Percentiles rank a stretch among this genome's conserved stretches.
Evolutionary conservation across 2,113 vertebrate species (phyloP).

Genomic region (Indicator indicator): DNA sequence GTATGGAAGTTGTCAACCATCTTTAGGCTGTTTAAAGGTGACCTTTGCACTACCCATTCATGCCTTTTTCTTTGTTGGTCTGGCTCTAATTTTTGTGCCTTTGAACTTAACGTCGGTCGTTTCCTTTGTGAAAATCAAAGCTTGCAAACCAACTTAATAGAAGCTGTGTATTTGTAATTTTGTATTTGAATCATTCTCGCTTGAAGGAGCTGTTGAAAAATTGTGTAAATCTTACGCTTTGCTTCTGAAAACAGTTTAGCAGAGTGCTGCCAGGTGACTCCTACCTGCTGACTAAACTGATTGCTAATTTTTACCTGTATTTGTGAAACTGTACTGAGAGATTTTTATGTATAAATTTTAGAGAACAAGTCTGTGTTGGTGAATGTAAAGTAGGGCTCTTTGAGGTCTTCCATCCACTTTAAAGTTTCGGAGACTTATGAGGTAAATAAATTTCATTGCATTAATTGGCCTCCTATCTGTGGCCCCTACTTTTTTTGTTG

Average conservation of each 20-base stretch:
- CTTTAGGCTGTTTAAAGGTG: neutral
- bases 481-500: accelerated
- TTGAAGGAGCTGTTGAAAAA: neutral
- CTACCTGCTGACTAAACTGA: neutral
- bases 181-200: neutral
- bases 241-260: neutral
- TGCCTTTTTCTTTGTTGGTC: neutral
- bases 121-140: neutral
- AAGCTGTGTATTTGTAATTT: neutral
- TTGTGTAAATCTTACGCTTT: neutral
- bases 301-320: neutral
- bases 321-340: neutral
- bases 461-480: neutral
- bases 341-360: neutral
- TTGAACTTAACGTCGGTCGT: neutral
- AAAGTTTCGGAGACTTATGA: neutral
- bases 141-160: neutral
- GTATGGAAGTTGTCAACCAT: neutral
- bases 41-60: neutral
- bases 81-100: neutral
- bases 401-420: neutral
- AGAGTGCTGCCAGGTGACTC: neutral
- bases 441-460: neutral
- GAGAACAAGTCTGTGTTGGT: neutral
- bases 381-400: neutral